These are phyloP conservation scores for Callosobruchus maculatus DNA, from an alignment of 2,888 invertebrate species.

Conservation along the genomic window DNA sequence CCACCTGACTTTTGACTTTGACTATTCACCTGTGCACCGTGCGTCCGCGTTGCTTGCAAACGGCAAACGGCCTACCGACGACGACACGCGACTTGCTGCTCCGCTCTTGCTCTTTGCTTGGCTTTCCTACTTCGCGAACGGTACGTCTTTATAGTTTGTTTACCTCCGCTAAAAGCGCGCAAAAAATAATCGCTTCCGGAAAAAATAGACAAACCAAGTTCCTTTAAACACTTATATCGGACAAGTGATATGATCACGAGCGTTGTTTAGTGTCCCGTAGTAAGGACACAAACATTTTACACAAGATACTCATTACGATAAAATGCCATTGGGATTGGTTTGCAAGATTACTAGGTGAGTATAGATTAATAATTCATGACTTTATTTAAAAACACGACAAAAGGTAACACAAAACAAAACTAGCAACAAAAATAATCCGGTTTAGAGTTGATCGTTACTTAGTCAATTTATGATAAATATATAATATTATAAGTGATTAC, in stretches of 20 bases:
- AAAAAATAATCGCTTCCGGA: neutral
- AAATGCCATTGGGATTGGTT: conserved; percentile 57
- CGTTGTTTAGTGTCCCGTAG: conserved; percentile 3
- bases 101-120: too few species aligned
- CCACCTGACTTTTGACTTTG: conserved; percentile 31
- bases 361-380: too few species aligned
- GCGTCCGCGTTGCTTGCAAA: conserved; percentile 23
- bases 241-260: conserved; percentile 10
- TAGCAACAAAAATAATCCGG: too few species aligned
- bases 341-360: conserved; percentile 59
- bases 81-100: neutral
- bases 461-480: too few species aligned
- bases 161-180: neutral
- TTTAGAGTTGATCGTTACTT: too few species aligned
- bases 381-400: too few species aligned
- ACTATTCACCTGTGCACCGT: conserved; percentile 35
- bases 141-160: neutral
- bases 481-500: too few species aligned
- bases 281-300: neutral
- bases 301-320: conserved; percentile 6
- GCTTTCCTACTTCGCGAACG: neutral
- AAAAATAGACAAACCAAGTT: too few species aligned
- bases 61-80: conserved; percentile 14
- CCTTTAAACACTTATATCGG: too few species aligned
- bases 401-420: too few species aligned